Percentiles rank a stretch among this genome's conserved stretches.
Evolutionary conservation across 2,797 vertebrate genomes (phyloP).

Genomic region (Hypotaenidia philippensis): DNA sequence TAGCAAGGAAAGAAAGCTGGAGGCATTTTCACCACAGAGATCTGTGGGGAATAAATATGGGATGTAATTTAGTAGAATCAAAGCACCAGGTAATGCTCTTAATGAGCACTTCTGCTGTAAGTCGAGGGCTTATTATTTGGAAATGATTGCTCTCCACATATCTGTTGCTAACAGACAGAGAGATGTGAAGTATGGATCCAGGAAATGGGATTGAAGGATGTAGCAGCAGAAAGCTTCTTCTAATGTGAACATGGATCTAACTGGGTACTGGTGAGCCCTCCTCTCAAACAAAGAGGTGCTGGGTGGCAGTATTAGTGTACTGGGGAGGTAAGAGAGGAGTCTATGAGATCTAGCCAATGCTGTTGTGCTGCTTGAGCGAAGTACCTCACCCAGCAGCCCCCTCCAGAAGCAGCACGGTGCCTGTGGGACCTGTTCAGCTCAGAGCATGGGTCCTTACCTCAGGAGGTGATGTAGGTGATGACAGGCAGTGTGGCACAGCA

Average conservation of each 20-base stretch:
- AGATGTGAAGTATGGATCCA: background rate
- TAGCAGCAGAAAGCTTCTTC: background rate
- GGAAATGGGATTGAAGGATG: background rate
- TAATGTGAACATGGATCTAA: background rate
- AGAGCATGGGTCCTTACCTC: background rate
- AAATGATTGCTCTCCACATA: background rate
- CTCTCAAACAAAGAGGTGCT: background rate
- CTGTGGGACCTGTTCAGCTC: background rate
- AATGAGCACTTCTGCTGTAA: background rate
- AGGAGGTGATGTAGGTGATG: background rate
- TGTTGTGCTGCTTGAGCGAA: rapidly evolving
- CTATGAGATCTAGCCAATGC: background rate
- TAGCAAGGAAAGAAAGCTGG: background rate
- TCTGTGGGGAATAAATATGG: background rate
- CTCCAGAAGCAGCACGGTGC: background rate
- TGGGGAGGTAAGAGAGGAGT: background rate
- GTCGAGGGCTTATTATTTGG: background rate
- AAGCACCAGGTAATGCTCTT: background rate
- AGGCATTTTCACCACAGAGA: background rate
- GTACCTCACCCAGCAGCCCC: background rate
- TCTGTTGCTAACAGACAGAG: background rate
- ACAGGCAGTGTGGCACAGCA: background rate
- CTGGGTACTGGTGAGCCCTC: background rate
- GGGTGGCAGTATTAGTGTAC: background rate
- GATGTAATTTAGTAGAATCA: background rate